A percentile compares a stretch with the other conserved stretches of the same genome.
Conservation (phyloP, 2,888 invertebrate genomes). For the Sepioteuthis lessoniana region DNA sequence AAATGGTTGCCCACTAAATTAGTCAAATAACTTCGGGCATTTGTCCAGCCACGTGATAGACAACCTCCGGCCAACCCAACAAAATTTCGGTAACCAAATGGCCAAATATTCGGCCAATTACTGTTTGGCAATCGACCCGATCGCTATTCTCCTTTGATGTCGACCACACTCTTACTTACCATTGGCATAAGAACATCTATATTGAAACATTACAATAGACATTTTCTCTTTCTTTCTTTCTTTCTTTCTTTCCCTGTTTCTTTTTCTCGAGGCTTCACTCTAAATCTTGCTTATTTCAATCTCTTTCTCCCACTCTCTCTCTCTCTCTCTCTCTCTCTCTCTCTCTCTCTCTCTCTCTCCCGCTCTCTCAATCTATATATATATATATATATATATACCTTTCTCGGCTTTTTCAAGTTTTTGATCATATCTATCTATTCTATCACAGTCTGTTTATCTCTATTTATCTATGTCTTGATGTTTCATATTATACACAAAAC, state of each 20-base stretch:
- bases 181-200: not conserved
- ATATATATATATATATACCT: too few relatives aligned
- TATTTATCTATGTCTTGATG: too few relatives aligned
- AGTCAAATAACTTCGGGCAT: not conserved
- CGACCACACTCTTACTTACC: not conserved
- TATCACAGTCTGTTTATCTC: too few relatives aligned
- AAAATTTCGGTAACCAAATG: not conserved
- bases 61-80: not conserved
- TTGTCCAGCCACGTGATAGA: conserved; percentile 8
- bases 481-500: too few relatives aligned
- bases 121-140: not conserved
- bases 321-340: too few relatives aligned
- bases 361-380: too few relatives aligned
- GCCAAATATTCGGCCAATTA: conserved; percentile 21
- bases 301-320: too few relatives aligned
- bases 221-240: not conserved
- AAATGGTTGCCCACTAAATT: not conserved
- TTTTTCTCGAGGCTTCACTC: not conserved
- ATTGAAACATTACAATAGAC: not conserved
- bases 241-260: not conserved
- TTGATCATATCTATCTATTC: too few relatives aligned
- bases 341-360: too few relatives aligned
- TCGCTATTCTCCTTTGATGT: not conserved
- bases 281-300: too few relatives aligned
- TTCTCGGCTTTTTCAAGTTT: too few relatives aligned